These are phyloP conservation scores for Triplophysa bombifrons DNA, from an alignment of 2,797 vertebrate species.

Conservation along the genomic window DNA sequence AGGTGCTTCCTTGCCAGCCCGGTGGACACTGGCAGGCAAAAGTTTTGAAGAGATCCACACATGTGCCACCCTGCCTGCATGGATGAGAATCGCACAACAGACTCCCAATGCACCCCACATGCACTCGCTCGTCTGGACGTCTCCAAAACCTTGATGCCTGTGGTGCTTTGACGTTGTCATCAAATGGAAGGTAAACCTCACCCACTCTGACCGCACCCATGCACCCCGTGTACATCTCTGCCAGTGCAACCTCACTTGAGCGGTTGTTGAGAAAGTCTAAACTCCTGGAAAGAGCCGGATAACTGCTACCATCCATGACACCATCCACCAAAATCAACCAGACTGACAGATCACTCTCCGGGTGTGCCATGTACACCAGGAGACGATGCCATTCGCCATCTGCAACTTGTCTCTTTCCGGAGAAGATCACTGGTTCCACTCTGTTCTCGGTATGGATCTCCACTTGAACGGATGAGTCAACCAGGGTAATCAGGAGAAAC, in stretches of 20 bases:
- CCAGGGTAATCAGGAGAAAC: conserved; percentile 79
- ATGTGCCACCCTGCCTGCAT: conserved; percentile 81
- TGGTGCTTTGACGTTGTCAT: conserved; percentile 62
- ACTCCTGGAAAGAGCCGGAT: conserved; percentile 66
- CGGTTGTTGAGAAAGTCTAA: conserved; percentile 80
- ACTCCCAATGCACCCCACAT: conserved; percentile 78
- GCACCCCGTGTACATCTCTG: conserved; percentile 87
- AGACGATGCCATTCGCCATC: conserved; percentile 88
- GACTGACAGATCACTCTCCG: conserved; percentile 60
- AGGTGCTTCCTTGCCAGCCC: conserved; percentile 84
- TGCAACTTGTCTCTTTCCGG: conserved; percentile 68
- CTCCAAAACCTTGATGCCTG: conserved; percentile 77
- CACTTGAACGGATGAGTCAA: conserved; percentile 77
- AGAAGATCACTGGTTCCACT: conserved; percentile 72
- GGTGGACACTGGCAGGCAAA: conserved; percentile 79
- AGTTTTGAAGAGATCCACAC: conserved; percentile 84
- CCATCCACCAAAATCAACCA: conserved; percentile 85
- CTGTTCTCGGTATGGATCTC: conserved; percentile 78
- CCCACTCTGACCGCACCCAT: conserved; percentile 82
- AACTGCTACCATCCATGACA: conserved; percentile 70
- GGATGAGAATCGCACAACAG: conserved; percentile 80
- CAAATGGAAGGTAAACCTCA: conserved; percentile 82
- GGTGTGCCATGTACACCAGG: conserved; percentile 76
- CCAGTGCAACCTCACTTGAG: conserved; percentile 67
- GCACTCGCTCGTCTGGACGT: conserved; percentile 44